These are phyloP conservation scores for Leptobrachium ailaonicum DNA, from an alignment of 2,113 vertebrate genomes.

Conservation along the genomic window DNA sequence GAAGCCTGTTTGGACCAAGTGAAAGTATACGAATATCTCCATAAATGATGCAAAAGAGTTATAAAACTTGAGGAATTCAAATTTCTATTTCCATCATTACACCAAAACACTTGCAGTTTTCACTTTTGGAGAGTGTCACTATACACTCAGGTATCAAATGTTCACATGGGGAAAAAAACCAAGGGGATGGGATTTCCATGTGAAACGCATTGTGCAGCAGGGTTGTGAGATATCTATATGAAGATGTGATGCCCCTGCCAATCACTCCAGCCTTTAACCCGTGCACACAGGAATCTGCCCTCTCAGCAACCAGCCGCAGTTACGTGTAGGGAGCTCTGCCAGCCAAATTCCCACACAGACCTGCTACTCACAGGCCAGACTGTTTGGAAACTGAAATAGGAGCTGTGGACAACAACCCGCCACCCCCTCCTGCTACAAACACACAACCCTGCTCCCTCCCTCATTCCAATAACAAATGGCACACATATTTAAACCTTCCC, in stretches of 20 bases:
- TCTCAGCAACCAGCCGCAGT: slow-evolving; percentile 60
- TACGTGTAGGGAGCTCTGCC: slow-evolving; percentile 49
- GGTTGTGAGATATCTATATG: neutral
- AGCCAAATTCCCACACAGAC: slow-evolving; percentile 42
- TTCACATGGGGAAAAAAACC: too few relatives aligned
- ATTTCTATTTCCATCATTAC: too few relatives aligned
- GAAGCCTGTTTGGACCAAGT: too few relatives aligned
- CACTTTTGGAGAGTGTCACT: neutral
- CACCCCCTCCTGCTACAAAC: slow-evolving; percentile 10
- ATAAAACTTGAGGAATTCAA: too few relatives aligned
- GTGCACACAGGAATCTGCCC: slow-evolving; percentile 56
- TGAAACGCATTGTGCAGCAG: neutral
- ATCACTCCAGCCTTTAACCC: slow-evolving; percentile 54
- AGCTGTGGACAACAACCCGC: slow-evolving; percentile 1
- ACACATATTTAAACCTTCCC: slow-evolving; percentile 9
- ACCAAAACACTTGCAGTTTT: too few relatives aligned
- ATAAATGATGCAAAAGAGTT: too few relatives aligned
- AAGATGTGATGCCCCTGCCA: slow-evolving; percentile 32
- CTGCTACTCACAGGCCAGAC: slow-evolving; percentile 11
- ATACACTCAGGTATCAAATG: too few relatives aligned
- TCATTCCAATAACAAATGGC: slow-evolving; percentile 24
- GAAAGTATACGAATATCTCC: too few relatives aligned
- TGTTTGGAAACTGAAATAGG: slow-evolving; percentile 26
- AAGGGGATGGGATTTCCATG: neutral
- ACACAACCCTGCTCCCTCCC: slow-evolving; percentile 7